Evolutionary conservation across 2,797 vertebrate species (phyloP).

Genomic region (Australoheros facetus): DNA sequence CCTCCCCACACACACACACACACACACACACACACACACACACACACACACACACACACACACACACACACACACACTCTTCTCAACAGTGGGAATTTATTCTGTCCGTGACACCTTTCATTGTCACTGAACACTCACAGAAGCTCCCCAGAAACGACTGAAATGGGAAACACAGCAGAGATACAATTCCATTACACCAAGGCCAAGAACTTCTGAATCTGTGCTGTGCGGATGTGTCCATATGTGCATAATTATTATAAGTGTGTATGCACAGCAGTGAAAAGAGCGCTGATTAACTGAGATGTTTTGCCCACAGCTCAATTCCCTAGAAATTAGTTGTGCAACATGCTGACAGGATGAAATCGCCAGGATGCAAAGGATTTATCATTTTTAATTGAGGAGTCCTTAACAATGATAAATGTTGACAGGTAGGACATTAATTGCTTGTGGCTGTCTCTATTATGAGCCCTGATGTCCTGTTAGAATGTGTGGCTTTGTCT

Average conservation of each 20-base stretch:
- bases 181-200: conserved; percentile 24
- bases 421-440: conserved; percentile 38
- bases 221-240: neutral
- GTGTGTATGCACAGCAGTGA: conserved; percentile 2
- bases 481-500: conserved; percentile 24
- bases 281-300: conserved; percentile 36
- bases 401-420: conserved; percentile 43
- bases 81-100: conserved; percentile 39
- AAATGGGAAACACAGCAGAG: conserved; percentile 36
- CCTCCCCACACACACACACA: conserved; percentile 1
- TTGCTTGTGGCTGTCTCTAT: conserved; percentile 36
- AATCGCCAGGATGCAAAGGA: conserved; percentile 28
- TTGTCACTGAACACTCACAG: conserved; percentile 23
- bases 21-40: conserved; percentile 3
- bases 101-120: conserved; percentile 45
- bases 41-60: conserved; percentile 3
- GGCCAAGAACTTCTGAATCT: conserved; percentile 3
- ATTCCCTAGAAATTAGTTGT: conserved; percentile 48
- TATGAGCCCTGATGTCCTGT: conserved; percentile 29
- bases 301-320: conserved; percentile 36
- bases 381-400: conserved; percentile 52
- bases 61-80: conserved; percentile 10
- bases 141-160: conserved; percentile 29
- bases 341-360: conserved; percentile 24
- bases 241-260: neutral